These are phyloP conservation scores for Pollenia griseotomentosa DNA, from an alignment of 2,888 invertebrate genomes.

Conservation along the genomic window DNA sequence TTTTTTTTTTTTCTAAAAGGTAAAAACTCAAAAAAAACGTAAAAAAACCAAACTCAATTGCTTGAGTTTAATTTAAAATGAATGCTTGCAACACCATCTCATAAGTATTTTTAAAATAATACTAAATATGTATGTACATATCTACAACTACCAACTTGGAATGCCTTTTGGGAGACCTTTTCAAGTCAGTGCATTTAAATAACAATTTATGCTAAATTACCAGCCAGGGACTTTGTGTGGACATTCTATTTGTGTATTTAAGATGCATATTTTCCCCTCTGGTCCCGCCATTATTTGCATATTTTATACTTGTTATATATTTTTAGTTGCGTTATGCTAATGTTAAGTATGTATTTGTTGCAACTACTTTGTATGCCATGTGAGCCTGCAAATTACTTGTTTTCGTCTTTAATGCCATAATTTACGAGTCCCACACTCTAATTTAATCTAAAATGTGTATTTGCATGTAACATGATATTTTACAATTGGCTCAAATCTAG, in stretches of 20 bases:
- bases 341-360: background rate
- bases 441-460: conserved; percentile 43
- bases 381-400: conserved; percentile 51
- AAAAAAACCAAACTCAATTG: conserved; percentile 2
- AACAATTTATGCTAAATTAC: conserved; percentile 29
- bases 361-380: conserved; percentile 25
- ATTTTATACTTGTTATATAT: background rate
- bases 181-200: background rate
- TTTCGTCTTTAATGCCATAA: conserved; percentile 63
- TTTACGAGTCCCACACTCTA: conserved; percentile 63
- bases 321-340: conserved; percentile 8
- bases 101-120: conserved; percentile 8
- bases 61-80: background rate
- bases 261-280: background rate
- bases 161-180: background rate
- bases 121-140: background rate
- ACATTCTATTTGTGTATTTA: background rate
- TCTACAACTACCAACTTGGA: conserved; percentile 13
- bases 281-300: background rate
- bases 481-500: conserved; percentile 51
- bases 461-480: conserved; percentile 69
- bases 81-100: background rate
- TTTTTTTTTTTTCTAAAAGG: background rate
- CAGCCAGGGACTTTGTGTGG: background rate
- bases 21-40: conserved; percentile 5